A percentile compares a stretch with the other conserved stretches of the same genome.
phyloP scores from a whole-genome alignment of 2,888 invertebrate genomes.

The Cerastoderma edule region DNA sequence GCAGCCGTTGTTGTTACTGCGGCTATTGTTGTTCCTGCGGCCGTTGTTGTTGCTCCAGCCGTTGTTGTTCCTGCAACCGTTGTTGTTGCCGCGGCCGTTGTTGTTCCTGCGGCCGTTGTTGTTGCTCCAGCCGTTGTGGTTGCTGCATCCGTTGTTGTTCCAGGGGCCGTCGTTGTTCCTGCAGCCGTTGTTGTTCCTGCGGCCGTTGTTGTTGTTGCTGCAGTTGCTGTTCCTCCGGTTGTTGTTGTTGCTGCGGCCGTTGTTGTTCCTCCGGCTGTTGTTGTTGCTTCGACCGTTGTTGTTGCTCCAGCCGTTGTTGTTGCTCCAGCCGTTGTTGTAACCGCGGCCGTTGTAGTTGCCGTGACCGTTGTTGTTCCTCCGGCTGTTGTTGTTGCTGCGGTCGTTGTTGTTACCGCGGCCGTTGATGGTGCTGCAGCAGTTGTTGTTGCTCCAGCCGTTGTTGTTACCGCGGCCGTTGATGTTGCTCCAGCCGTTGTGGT shows the following conservation, averaged over 20 bases:
- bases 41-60: not conserved
- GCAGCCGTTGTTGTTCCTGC: not conserved
- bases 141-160: conserved; percentile 17
- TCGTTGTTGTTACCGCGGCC: not conserved
- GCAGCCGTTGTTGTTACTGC: not conserved
- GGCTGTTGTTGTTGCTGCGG: not conserved
- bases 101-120: not conserved
- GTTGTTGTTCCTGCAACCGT: conserved; percentile 14
- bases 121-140: conserved; percentile 7
- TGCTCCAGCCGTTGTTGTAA: conserved; percentile 10
- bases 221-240: not conserved
- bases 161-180: not conserved
- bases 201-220: not conserved
- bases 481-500: not conserved
- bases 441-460: not conserved
- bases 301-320: conserved; percentile 19
- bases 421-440: conserved; percentile 4
- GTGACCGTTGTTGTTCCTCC: not conserved
- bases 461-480: not conserved
- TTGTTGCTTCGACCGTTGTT: not conserved
- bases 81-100: not conserved
- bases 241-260: not conserved
- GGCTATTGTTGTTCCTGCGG: not conserved
- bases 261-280: conserved; percentile 4
- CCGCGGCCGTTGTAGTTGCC: not conserved